Conservation (phyloP, 2,888 invertebrate genomes). For the Portevinia maculata region DNA sequence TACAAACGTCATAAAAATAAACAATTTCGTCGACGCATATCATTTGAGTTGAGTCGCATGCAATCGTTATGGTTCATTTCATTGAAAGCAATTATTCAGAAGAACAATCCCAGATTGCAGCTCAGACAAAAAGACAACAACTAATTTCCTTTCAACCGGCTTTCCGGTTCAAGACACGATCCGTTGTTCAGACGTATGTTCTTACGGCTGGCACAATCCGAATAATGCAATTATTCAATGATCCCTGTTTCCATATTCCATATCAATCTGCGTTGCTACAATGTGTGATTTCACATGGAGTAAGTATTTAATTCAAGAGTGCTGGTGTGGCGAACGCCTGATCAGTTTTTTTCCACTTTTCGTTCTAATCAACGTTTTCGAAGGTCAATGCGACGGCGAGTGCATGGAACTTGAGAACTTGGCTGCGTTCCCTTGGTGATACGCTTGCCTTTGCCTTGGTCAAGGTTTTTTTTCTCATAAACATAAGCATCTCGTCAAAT, state of each 20-base stretch:
- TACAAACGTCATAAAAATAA: not conserved
- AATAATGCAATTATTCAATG: slow-evolving; percentile 22
- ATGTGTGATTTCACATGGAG: slow-evolving; percentile 13
- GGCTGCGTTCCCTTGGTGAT: slow-evolving; percentile 2
- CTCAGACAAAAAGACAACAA: not conserved
- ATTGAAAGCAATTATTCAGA: slow-evolving; percentile 4
- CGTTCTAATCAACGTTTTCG: not conserved
- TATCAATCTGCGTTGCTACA: slow-evolving; percentile 35
- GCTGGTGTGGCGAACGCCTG: slow-evolving; percentile 11
- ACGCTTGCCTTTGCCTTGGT: slow-evolving; percentile 20
- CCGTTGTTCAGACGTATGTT: not conserved
- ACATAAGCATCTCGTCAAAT: no score
- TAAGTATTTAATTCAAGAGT: slow-evolving; percentile 8
- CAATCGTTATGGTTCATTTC: slow-evolving; percentile 3
- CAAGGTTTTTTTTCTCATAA: slow-evolving; percentile 49
- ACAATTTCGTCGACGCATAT: not conserved
- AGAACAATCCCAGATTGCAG: slow-evolving; percentile 1
- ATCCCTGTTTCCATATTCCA: slow-evolving; percentile 23
- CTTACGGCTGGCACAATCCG: not conserved
- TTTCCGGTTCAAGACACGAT: slow-evolving; percentile 17
- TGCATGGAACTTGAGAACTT: slow-evolving; percentile 46
- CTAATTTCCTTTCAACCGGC: slow-evolving; percentile 34
- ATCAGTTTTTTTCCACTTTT: not conserved
- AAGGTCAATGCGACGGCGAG: slow-evolving; percentile 39
- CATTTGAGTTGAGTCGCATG: not conserved